Evolutionary conservation across 2,797 vertebrate genomes (phyloP).

Genomic region (Trachurus trachurus): DNA sequence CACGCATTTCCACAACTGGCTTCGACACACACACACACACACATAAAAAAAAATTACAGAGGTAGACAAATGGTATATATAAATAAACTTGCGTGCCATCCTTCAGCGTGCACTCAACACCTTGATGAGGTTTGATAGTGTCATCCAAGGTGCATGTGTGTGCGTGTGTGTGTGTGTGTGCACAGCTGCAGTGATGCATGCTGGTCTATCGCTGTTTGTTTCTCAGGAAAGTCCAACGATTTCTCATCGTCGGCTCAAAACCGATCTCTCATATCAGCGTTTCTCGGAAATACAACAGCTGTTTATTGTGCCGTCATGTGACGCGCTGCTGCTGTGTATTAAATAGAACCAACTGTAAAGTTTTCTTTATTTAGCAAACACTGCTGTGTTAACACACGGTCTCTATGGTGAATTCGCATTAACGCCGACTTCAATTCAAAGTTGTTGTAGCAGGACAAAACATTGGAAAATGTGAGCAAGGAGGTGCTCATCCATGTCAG

Average conservation of each 20-base stretch:
- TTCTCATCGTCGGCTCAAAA: conserved; percentile 7
- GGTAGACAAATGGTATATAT: conserved; percentile 70
- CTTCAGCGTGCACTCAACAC: conserved; percentile 51
- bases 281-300: conserved; percentile 18
- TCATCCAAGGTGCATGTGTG: conserved; percentile 37
- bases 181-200: conserved; percentile 41
- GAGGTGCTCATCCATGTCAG: neutral
- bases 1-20: conserved; percentile 15
- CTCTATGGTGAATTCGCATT: neutral
- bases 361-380: conserved; percentile 20
- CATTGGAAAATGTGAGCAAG: neutral
- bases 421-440: neutral
- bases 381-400: neutral
- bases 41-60: conserved; percentile 62
- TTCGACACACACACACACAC: conserved; percentile 39
- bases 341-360: neutral
- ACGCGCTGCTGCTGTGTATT: neutral
- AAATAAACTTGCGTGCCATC: conserved; percentile 82
- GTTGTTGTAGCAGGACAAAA: neutral
- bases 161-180: neutral
- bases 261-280: conserved; percentile 1
- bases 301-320: conserved; percentile 10
- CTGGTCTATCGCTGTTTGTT: conserved; percentile 31
- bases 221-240: conserved; percentile 44
- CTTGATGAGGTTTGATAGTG: conserved; percentile 52